These are phyloP conservation scores for Catharus bicknelli DNA, from an alignment of 2,113 vertebrate genomes.

Conservation along the genomic window DNA sequence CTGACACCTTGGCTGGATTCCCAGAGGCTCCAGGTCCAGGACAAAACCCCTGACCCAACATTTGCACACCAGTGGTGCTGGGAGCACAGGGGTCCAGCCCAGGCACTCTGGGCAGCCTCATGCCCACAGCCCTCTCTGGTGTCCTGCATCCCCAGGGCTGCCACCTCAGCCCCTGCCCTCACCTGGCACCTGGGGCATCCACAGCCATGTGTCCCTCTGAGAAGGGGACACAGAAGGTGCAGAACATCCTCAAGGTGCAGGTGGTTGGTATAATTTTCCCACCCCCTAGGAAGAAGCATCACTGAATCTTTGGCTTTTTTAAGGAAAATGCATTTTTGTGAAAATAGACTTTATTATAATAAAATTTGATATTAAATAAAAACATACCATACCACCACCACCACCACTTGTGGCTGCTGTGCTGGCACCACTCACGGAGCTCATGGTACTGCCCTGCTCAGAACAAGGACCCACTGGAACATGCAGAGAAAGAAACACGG, in stretches of 20 bases:
- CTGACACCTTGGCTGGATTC: neutral
- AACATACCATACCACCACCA: slow-evolving; percentile 45
- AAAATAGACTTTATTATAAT: slow-evolving; percentile 85
- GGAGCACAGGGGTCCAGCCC: neutral
- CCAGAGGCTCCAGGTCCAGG: neutral
- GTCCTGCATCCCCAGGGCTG: neutral
- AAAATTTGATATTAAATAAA: slow-evolving; percentile 79
- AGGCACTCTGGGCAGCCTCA: neutral
- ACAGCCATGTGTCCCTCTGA: no score
- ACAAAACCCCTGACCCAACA: accelerated
- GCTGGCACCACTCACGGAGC: neutral
- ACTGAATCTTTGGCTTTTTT: neutral
- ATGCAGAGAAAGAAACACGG: slow-evolving; percentile 63
- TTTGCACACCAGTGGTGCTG: neutral
- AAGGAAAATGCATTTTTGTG: slow-evolving; percentile 66
- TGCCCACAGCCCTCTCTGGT: neutral
- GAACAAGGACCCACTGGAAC: slow-evolving; percentile 53
- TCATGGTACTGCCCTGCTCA: slow-evolving; percentile 4
- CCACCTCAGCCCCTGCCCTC: neutral
- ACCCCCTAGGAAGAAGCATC: accelerated
- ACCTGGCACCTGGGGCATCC: neutral
- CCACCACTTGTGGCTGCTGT: neutral
- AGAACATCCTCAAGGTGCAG: neutral
- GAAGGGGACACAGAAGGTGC: neutral
- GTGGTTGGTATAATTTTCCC: neutral